Base-by-base conservation (phyloP, 2,888 invertebrate species). In the Dolichopus griseipennis region DNA sequence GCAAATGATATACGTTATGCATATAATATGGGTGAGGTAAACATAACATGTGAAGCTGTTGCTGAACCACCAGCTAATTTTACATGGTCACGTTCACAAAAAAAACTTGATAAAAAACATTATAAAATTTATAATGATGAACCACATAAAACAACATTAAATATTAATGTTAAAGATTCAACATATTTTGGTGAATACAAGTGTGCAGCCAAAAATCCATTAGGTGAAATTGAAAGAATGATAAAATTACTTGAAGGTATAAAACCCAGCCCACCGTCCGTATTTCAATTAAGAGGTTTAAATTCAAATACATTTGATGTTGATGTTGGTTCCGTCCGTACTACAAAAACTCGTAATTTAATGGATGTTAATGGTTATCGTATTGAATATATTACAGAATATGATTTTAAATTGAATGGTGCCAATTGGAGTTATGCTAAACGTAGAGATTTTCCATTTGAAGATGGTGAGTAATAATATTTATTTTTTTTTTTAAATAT, bases 1-100 rank as follows among this genome's bases (percentile, higher is more conserved):
- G 76, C 76, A 68, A 73, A 75, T 8, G 75, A 75, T 68, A 71
- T 75, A 34, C 76, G 78, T 69, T 81, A 78, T 66, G 80, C 78
- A 9, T 82, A 79, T 67, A 73, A 85, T 65, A 83, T 83, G 62
- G 86, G 87, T 21, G 79, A 78, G 41, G 84, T 84, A 3, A 85
- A 85, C 75, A 80, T 88, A 69, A 84, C 84, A 18, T 88, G 88
- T 78, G 80, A 83, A 74, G 85, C 83, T 67, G 81, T 83, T 70
- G 84, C 84, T 7, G 84, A 84, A 74, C 86, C 86, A 0, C 79
- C 82, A 20, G 84, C 85, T n/a, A 82, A 79, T 66, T 86, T 85
- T 72, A 81, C 80, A 66, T 86, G 86, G 86, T 76, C 75, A 67
- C 79, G 78, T 68, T 75, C 77, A 69, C 75, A 76, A 70, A 75